Evolutionary conservation across 2,113 vertebrate genomes (phyloP).

Genomic region (Chauna torquata): DNA sequence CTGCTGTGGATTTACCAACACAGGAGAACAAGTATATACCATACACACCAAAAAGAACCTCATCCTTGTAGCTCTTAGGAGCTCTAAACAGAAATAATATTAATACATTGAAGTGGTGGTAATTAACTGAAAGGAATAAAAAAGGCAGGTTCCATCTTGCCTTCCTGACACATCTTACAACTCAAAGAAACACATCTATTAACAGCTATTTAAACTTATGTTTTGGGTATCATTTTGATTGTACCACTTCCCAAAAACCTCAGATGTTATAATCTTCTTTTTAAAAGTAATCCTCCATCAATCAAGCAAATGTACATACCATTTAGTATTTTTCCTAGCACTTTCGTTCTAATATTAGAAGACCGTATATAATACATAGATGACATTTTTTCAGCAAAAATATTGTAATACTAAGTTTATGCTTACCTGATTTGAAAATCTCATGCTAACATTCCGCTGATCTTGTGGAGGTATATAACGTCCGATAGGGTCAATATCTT

Average conservation of each 20-base stretch:
- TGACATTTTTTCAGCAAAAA: not conserved
- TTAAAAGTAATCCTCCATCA: not conserved
- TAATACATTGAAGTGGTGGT: not conserved
- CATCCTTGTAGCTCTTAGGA: not conserved
- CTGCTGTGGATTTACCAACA: not conserved
- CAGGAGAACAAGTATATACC: not conserved
- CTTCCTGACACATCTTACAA: not conserved
- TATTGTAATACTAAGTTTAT: not conserved
- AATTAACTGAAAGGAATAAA: not conserved
- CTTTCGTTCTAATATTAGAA: not conserved
- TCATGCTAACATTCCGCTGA: slow-evolving; percentile 94
- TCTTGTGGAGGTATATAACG: slow-evolving; percentile 86
- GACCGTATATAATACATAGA: rapidly evolving
- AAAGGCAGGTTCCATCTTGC: not conserved
- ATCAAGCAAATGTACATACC: not conserved
- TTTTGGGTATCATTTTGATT: not conserved
- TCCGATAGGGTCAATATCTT: slow-evolving; percentile 91
- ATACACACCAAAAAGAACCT: not conserved
- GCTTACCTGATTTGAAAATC: slow-evolving; percentile 95
- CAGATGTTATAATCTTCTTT: not conserved
- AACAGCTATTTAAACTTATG: not conserved
- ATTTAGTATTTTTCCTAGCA: not conserved
- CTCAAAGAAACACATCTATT: not conserved
- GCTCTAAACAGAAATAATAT: not conserved
- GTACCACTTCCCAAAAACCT: not conserved